Base-by-base conservation (phyloP, 2,797 vertebrate genomes). In the Rhyacichthys aspro region DNA sequence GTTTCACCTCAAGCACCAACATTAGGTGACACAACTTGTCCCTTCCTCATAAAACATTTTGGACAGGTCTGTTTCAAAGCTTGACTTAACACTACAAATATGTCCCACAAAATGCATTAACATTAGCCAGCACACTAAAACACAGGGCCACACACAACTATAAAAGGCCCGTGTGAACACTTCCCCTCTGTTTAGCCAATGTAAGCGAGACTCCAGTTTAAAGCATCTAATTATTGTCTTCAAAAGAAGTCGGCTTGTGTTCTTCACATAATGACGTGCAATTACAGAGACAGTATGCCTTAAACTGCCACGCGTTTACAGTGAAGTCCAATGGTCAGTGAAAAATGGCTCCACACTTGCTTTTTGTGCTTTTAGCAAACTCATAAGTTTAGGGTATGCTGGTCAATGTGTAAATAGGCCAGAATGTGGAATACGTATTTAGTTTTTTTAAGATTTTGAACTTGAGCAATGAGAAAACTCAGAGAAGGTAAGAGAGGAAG, bases 221-320 rank as follows among this genome's bases (percentile, higher is more conserved):
- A 67, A 77, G 67, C 64, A 59, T 72, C 58, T 76, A 74, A 85
- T 85, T 82, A 79, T 63, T 2, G 19, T 79, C 74, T 76, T 82
- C 67, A 81, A 81, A 79, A 62, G 52, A 17, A 72, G 60, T 56
- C 17, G 36, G 58, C 59, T 47, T 58, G 63, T 60, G 62, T 75
- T 86, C 71, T 56, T 48, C 44, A 46, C 33, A 68, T 90, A 87
- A 89, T 88, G 68, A 83, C 73, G 53, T 67, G 69, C 72, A 82
- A 89, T 89, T 89, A 88, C 58, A 55, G 64, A 75, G 66, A 87
- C 80, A 64, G 73, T 70, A 72, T 58, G 68, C 66, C 74, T 70
- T 82, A 87, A 83, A 65, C 65, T 80, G 83, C 63, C 74, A 73
- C 71, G 83, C 65, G 81, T 83, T n/a, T 56, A 82, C 46, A 8